Percentiles rank a stretch among this genome's conserved stretches.
phyloP scores from a whole-genome alignment of 1,140 invertebrate genomes.

The Pseudachorutes palmiensis region DNA sequence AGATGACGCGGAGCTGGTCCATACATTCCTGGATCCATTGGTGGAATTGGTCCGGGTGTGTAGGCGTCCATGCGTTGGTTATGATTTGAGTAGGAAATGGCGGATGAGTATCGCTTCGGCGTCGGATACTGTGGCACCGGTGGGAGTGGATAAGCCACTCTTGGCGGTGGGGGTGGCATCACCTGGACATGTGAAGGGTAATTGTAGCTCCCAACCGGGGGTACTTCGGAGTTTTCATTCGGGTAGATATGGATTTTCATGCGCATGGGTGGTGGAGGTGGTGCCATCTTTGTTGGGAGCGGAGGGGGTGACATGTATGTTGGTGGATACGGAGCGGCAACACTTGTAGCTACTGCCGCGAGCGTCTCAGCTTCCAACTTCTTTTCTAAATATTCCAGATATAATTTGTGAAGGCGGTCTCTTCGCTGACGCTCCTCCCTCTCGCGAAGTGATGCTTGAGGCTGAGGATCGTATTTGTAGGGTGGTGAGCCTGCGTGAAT shows the following conservation, averaged over 20 bases:
- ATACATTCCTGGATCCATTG: background rate
- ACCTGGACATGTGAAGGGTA: background rate
- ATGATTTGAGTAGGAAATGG: background rate
- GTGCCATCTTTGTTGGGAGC: background rate
- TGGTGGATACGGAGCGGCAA: background rate
- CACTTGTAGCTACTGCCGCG: background rate
- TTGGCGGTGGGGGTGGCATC: background rate
- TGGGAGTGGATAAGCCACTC: background rate
- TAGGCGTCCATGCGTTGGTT: background rate
- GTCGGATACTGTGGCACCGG: background rate
- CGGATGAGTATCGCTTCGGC: background rate
- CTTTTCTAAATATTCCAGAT: constrained; percentile 31
- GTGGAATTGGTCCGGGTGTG: background rate
- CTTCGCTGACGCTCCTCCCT: constrained; percentile 18
- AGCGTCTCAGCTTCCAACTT: constrained; percentile 29
- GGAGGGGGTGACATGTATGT: background rate
- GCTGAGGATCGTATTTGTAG: constrained; percentile 1
- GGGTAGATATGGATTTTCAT: constrained; percentile 39
- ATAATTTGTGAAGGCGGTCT: constrained; percentile 31
- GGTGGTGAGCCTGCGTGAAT: constrained; percentile 25
- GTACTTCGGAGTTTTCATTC: constrained; percentile 23
- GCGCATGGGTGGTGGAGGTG: constrained; percentile 28
- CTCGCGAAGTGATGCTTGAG: background rate
- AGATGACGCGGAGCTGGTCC: background rate
- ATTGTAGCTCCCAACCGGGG: background rate